Evolutionary conservation across 1,140 invertebrate species (phyloP).

Genomic region (Drosophila pallidifrons): DNA sequence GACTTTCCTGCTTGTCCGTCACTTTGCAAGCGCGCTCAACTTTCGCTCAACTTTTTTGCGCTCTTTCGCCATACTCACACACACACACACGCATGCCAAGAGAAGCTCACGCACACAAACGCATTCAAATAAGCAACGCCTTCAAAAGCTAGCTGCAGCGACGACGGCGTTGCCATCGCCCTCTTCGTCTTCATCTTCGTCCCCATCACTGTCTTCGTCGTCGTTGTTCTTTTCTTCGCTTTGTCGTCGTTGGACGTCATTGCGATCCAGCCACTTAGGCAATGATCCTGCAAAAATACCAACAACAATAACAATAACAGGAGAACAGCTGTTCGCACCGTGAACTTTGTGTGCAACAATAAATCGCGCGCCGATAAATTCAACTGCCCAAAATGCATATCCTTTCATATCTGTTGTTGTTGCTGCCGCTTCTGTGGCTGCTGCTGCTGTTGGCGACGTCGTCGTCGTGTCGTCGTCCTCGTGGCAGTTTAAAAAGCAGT

Average conservation of each 20-base stretch:
- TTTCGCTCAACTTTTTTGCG: conserved; percentile 71
- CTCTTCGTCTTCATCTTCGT: neutral
- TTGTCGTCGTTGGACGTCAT: conserved; percentile 27
- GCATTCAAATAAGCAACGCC: conserved; percentile 68
- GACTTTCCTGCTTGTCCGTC: conserved; percentile 43
- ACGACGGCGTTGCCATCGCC: conserved; percentile 10
- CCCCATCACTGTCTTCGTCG: neutral
- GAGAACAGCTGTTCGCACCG: conserved; percentile 64
- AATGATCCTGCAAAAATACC: conserved; percentile 67
- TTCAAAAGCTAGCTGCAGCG: conserved; percentile 65
- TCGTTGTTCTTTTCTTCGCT: conserved; percentile 16
- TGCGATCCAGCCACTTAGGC: conserved; percentile 76
- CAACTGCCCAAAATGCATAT: conserved; percentile 67
- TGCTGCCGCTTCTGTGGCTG: conserved; percentile 28
- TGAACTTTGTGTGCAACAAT: conserved; percentile 59
- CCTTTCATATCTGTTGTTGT: conserved; percentile 41
- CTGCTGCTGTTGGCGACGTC: conserved; percentile 41
- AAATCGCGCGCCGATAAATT: conserved; percentile 72
- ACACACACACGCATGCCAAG: conserved; percentile 36
- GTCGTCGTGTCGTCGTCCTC: conserved; percentile 77
- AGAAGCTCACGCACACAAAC: conserved; percentile 41
- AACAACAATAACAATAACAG: conserved; percentile 31
- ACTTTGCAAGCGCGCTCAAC: conserved; percentile 56
- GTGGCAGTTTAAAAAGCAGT: conserved; percentile 85
- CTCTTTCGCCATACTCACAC: conserved; percentile 59